Evolutionary conservation across 2,797 vertebrate genomes (phyloP).

Genomic region (Aselliscus stoliczkanus): DNA sequence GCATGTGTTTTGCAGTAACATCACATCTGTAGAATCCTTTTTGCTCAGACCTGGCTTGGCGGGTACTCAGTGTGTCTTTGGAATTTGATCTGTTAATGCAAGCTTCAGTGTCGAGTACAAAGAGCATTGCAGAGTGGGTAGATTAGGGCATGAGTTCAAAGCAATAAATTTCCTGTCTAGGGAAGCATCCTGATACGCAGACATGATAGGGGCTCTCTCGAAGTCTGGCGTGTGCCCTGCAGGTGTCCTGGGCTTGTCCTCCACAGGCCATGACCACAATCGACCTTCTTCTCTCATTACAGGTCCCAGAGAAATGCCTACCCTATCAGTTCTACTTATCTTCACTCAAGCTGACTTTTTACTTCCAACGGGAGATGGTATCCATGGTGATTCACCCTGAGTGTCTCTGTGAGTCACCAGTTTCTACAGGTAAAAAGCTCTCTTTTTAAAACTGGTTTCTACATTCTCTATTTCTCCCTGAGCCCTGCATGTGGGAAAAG

Average conservation of each 20-base stretch:
- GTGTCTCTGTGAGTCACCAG: constrained; percentile 72
- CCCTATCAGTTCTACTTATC: constrained; percentile 63
- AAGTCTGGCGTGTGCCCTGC: neutral
- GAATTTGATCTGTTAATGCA: constrained; percentile 16
- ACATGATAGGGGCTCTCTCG: neutral
- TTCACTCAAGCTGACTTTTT: constrained; percentile 75
- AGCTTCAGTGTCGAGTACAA: neutral
- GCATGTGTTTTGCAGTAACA: neutral
- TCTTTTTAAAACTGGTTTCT: no score
- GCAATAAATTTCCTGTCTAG: neutral
- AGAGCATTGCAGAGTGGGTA: neutral
- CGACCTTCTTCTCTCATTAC: constrained; percentile 30
- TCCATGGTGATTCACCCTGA: constrained; percentile 68
- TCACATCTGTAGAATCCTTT: neutral
- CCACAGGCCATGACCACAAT: no score
- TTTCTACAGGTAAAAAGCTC: constrained; percentile 64
- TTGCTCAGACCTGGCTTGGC: neutral
- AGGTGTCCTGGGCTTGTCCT: neutral
- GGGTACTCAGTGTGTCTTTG: neutral
- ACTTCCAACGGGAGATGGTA: constrained; percentile 30
- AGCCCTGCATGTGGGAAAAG: neutral
- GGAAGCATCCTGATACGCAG: neutral
- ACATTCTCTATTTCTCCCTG: neutral
- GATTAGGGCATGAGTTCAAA: neutral
- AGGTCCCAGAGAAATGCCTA: constrained; percentile 72